Base-by-base conservation (phyloP, 1,140 invertebrate genomes). In the Artemia franciscana region DNA sequence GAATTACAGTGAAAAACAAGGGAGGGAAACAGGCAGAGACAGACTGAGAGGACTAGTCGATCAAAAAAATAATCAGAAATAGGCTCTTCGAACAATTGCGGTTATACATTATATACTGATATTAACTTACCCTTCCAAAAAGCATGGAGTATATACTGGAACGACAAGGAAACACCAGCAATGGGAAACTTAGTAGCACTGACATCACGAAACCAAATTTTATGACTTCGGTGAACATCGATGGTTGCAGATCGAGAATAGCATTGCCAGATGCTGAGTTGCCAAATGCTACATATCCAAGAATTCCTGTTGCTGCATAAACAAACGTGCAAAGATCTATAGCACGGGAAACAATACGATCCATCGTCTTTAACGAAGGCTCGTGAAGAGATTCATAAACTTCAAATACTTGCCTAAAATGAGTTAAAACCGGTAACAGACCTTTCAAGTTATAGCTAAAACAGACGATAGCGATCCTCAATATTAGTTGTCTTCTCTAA, bases 91-190 rank as follows among this genome's bases (percentile, higher is more conserved):
- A n/a, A n/a, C n/a, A n/a, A n/a, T n/a, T n/a, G n/a, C n/a, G n/a
- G n/a, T n/a, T n/a, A n/a, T n/a, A n/a, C n/a, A n/a, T n/a, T n/a
- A n/a, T n/a, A 51, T 15, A 18, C 39, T 51, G 39, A 51, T 15
- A 51, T 12, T 51, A 51, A 51, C 39, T 51, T 24, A 58, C 0
- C n/a, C 30, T n/a, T 71, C 82, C 80, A 72, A 86, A 94, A 0
- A 96, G 71, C 59, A 97, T 78, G 0, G 91, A 97, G 75, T 93
- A 87, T 3, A 98, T 75, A 73, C 90, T 93, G 5, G 87, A 87
- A 64, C 94, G 75, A 72, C 92, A 96, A 7, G 94, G 93, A 75
- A 95, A 97, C 71, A 98, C 88, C 61, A 95, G 88, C 60, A 98
- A 77, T 9, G 93, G 94, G 76, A 97, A 95, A 72, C 90, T 94